phyloP scores from a whole-genome alignment of 2,888 invertebrate genomes.

The Tiliacea aurago region DNA sequence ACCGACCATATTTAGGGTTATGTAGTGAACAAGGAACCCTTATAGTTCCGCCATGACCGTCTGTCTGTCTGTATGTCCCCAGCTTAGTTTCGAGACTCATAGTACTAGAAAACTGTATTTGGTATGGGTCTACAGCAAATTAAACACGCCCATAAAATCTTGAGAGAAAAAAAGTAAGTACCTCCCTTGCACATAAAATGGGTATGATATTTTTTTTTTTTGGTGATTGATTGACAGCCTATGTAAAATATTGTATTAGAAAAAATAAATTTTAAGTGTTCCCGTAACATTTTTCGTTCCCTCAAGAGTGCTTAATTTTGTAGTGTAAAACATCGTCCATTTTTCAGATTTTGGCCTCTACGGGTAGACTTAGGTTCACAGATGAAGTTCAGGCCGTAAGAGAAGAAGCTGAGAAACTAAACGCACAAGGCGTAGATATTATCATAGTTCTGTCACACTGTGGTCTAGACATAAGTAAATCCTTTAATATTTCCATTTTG shows the following conservation, averaged over 20 bases:
- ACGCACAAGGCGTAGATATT: slow-evolving; percentile 92
- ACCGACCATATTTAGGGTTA: too few relatives aligned
- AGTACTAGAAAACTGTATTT: too few relatives aligned
- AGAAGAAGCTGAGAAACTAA: slow-evolving; percentile 92
- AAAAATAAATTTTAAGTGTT: background rate
- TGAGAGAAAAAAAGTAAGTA: too few relatives aligned
- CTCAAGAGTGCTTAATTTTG: background rate
- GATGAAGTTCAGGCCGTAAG: slow-evolving; percentile 93
- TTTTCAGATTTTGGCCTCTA: slow-evolving; percentile 91
- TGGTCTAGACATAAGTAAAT: slow-evolving; percentile 91
- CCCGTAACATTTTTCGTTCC: background rate
- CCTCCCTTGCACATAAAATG: too few relatives aligned
- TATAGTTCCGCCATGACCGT: too few relatives aligned
- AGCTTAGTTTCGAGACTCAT: too few relatives aligned
- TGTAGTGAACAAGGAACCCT: too few relatives aligned
- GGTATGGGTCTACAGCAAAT: too few relatives aligned
- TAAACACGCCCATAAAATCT: too few relatives aligned
- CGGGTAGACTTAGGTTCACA: slow-evolving; percentile 92
- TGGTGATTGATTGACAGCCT: too few relatives aligned
- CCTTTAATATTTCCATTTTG: background rate
- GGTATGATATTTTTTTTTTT: too few relatives aligned
- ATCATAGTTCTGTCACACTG: slow-evolving; percentile 96
- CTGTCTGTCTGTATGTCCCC: too few relatives aligned
- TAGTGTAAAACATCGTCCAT: background rate
- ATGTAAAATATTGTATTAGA: background rate